A percentile compares a stretch with the other conserved stretches of the same genome.
Conservation (phyloP, 2,797 vertebrate genomes). For the Kryptolebias ocellatus region DNA sequence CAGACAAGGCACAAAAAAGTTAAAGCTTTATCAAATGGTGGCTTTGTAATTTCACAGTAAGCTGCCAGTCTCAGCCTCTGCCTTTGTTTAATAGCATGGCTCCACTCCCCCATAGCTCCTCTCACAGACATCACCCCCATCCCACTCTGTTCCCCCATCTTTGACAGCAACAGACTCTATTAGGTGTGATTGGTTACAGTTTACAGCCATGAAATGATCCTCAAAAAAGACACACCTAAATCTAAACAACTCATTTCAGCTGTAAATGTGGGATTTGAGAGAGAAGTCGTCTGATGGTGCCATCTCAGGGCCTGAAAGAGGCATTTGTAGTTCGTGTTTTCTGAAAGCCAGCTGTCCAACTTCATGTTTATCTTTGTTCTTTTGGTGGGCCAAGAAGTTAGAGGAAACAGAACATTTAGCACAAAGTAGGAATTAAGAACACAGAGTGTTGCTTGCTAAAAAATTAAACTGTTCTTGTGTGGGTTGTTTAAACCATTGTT, state of each 20-base stretch:
- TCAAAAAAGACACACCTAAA: conserved; percentile 11
- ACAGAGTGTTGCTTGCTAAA: conserved; percentile 13
- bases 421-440: background rate
- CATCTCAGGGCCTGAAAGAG: conserved; percentile 16
- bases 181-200: conserved; percentile 72
- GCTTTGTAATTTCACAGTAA: conserved; percentile 67
- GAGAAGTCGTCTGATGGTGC: conserved; percentile 31
- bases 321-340: conserved; percentile 17
- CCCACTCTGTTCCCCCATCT: conserved; percentile 35
- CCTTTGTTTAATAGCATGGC: conserved; percentile 52
- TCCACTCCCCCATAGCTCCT: conserved; percentile 24
- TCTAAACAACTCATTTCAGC: conserved; percentile 27
- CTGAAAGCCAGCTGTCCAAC: conserved; percentile 14
- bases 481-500: conserved; percentile 35
- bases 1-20: conserved; percentile 29
- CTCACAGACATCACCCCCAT: conserved; percentile 9
- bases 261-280: conserved; percentile 26
- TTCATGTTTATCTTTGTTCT: conserved; percentile 14
- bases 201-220: conserved; percentile 71
- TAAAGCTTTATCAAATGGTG: conserved; percentile 64
- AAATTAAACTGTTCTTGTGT: conserved; percentile 18
- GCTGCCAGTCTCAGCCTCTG: conserved; percentile 44
- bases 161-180: conserved; percentile 68
- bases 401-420: background rate
- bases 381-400: background rate